Percentiles rank a stretch among this genome's conserved stretches.
Conservation (phyloP, 2,797 vertebrate genomes). For the Poeciliopsis turneri region DNA sequence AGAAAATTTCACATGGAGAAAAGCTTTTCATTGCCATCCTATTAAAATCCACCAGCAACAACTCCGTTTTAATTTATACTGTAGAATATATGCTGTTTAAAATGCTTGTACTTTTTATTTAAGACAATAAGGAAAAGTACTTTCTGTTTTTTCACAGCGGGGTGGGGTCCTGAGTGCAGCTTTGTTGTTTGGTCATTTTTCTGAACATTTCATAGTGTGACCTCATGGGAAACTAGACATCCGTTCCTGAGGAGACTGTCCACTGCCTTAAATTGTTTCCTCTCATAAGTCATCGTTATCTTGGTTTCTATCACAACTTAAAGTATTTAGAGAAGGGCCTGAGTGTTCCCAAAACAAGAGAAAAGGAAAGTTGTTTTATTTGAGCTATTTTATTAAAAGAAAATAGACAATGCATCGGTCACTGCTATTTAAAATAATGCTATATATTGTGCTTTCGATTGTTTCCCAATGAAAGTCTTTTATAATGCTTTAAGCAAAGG, state of each 20-base stretch:
- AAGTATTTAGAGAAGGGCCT: neutral
- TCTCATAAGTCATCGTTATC: neutral
- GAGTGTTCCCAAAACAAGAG: neutral
- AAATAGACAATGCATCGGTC: neutral
- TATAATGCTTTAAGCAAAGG: neutral
- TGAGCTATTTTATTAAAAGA: neutral
- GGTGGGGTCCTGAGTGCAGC: neutral
- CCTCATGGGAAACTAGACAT: neutral
- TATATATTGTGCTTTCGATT: neutral
- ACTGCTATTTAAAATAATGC: neutral
- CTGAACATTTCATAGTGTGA: neutral
- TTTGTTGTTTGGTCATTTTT: neutral
- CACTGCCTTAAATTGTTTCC: neutral
- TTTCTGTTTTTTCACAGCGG: neutral
- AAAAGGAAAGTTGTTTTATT: neutral
- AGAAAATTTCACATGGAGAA: neutral
- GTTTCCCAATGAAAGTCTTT: neutral
- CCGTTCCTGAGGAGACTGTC: neutral
- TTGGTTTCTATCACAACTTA: neutral
- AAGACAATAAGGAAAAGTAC: neutral
- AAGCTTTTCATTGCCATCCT: neutral
- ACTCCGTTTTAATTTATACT: neutral
- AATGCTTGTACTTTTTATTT: neutral
- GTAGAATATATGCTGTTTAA: neutral
- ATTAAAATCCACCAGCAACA: neutral